Evolutionary conservation across 2,113 vertebrate species (phyloP), one percentile per base, ranked within the genome.

Genomic region (Oreamnos americanus): DNA sequence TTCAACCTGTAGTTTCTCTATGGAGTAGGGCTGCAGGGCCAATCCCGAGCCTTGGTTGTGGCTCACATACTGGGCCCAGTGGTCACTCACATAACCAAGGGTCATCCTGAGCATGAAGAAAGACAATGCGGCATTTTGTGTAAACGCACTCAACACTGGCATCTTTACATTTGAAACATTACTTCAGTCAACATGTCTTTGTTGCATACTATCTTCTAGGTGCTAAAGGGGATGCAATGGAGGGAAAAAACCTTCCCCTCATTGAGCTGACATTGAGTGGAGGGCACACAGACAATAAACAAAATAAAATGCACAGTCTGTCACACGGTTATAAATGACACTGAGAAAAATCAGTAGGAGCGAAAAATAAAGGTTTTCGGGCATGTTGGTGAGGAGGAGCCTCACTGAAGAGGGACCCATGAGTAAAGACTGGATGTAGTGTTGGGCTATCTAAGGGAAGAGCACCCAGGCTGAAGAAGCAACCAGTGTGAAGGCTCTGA

Each of bases 51-150:
- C 98, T 55, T 98, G 98, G 60, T 97, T 98, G 76, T 97, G 83
- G 85, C 98, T 99, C 97, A 99, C 97, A 9, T 99, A 99, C 76
- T 99, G 99, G 33, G 99, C 99, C 99, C 99, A 99, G 95, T 99
- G 99, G 97, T 99, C 99, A 97, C 99, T 99, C 96, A 99, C 99
- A 39, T 99, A 99, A 87, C 99, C 99, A 91, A 99, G 98, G 0
- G 99, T 99, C 99, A 99, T 99, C 98, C 99, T 99, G 85, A 79
- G 49, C 11, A 71, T 0, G 26, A 88, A 28, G 30, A 96, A 78
- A 87, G 45, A 88, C 49, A 94, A 67, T 0, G 71, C 0, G 6
- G 13, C 19, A 36, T 23, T 87, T 33, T 81, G 74, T n/a, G 45
- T 30, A 28, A 45, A 30, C 1, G 36, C 55, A 47, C 17, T 93